phyloP scores from a whole-genome alignment of 2,113 vertebrate species.

The Paedocypris sp. region DNA sequence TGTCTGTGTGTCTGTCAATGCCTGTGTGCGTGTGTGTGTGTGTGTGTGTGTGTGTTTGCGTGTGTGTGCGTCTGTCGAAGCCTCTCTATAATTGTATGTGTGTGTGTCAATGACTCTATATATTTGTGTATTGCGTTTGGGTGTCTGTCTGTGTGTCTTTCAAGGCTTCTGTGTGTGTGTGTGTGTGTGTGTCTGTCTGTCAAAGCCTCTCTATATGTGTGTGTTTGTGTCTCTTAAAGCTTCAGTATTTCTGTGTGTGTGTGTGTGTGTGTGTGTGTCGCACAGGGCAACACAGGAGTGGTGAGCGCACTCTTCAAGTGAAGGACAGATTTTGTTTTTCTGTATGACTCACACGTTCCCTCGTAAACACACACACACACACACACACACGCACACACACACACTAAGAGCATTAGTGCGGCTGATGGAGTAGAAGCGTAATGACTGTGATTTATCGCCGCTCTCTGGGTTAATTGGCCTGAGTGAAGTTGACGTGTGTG shows the following conservation, averaged over 20 bases:
- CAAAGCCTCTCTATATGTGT: too few relatives aligned
- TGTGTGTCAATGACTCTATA: too few relatives aligned
- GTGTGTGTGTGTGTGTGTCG: slow-evolving; percentile 1
- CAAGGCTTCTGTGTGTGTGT: background rate
- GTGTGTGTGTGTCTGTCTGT: background rate
- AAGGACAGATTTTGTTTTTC: slow-evolving; percentile 1
- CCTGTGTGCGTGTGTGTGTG: background rate
- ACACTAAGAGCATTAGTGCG: background rate
- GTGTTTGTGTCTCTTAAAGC: background rate
- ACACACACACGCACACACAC: slow-evolving; percentile 3
- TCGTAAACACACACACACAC: background rate
- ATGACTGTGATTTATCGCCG: background rate
- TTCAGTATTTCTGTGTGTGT: background rate
- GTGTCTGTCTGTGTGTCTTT: background rate
- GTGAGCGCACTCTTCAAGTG: background rate
- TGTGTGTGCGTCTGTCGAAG: background rate
- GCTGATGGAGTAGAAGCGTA: too few relatives aligned
- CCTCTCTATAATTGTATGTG: background rate
- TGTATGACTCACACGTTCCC: slow-evolving; percentile 12
- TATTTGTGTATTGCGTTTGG: too few relatives aligned
- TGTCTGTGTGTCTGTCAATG: background rate
- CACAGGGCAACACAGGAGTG: too few relatives aligned
- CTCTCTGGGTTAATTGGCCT: background rate
- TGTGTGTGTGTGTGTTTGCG: background rate
- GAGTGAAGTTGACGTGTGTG: too few relatives aligned